phyloP scores from a whole-genome alignment of 1,140 invertebrate genomes.

The Polypedilum vanderplanki region DNA sequence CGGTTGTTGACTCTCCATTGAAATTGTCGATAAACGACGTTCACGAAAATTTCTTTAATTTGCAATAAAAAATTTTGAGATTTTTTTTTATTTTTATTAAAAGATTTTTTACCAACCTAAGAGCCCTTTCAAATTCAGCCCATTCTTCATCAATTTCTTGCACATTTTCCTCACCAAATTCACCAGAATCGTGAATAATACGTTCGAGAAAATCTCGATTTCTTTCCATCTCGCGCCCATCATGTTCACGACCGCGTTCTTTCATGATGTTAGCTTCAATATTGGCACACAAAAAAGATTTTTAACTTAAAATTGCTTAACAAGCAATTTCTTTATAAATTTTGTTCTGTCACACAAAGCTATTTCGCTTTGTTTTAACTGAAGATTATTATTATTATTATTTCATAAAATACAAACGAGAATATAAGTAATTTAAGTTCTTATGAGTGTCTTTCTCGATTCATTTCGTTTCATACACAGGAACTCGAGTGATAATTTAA shows the following conservation, averaged over 20 bases:
- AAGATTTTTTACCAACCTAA: constrained; percentile 31
- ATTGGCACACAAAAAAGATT: constrained; percentile 32
- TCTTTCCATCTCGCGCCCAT: constrained; percentile 22
- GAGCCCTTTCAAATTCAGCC: constrained; percentile 44
- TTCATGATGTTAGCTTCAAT: constrained; percentile 32
- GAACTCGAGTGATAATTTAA: constrained; percentile 26
- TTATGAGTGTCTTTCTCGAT: background rate
- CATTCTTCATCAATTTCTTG: constrained; percentile 43
- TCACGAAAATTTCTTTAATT: constrained; percentile 45
- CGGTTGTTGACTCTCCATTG: constrained; percentile 49
- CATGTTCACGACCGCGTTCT: constrained; percentile 35
- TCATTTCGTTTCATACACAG: constrained; percentile 10
- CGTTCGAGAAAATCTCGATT: constrained; percentile 36
- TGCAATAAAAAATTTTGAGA: constrained; percentile 32
- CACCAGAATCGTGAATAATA: constrained; percentile 38
- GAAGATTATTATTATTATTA: background rate
- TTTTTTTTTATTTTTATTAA: background rate
- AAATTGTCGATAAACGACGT: constrained; percentile 49
- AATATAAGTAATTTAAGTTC: constrained; percentile 5
- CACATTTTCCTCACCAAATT: constrained; percentile 44
- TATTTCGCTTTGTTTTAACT: background rate
- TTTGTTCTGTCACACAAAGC: background rate
- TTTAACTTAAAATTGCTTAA: background rate
- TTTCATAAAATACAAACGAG: background rate
- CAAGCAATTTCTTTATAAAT: background rate